Evolutionary conservation across 2,888 invertebrate species (phyloP).

Genomic region (Caenorhabditis panamensis): DNA sequence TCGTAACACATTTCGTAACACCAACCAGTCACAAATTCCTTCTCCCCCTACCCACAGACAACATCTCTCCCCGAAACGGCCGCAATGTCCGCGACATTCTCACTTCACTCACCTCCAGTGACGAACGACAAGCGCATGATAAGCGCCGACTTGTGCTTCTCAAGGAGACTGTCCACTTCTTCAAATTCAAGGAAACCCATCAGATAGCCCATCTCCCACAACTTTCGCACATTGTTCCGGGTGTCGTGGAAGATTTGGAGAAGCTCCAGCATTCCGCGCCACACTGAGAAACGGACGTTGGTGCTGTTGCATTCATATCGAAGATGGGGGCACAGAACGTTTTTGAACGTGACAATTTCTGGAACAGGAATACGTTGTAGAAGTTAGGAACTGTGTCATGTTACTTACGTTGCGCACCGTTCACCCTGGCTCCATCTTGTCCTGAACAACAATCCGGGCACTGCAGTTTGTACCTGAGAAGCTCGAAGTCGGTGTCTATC

Average conservation of each 20-base stretch:
- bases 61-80: slow-evolving; percentile 21
- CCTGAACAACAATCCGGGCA: slow-evolving; percentile 77
- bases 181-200: slow-evolving; percentile 75
- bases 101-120: slow-evolving; percentile 69
- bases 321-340: slow-evolving; percentile 80
- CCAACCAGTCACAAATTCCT: neutral
- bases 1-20: neutral
- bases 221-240: slow-evolving; percentile 74
- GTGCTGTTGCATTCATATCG: slow-evolving; percentile 76
- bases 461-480: slow-evolving; percentile 78
- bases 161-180: slow-evolving; percentile 71
- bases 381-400: neutral
- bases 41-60: neutral
- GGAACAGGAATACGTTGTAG: too few species aligned
- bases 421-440: slow-evolving; percentile 66
- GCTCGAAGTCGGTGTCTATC: slow-evolving; percentile 77
- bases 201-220: slow-evolving; percentile 74
- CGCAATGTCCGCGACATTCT: slow-evolving; percentile 33
- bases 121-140: slow-evolving; percentile 75
- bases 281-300: slow-evolving; percentile 78
- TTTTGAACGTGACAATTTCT: slow-evolving; percentile 76
- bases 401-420: slow-evolving; percentile 72
- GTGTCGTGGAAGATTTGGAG: slow-evolving; percentile 79
- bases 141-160: slow-evolving; percentile 70
- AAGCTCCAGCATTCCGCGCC: slow-evolving; percentile 80